These are phyloP conservation scores for Petrocephalus sullivani DNA, from an alignment of 2,797 vertebrate genomes.

Conservation along the genomic window DNA sequence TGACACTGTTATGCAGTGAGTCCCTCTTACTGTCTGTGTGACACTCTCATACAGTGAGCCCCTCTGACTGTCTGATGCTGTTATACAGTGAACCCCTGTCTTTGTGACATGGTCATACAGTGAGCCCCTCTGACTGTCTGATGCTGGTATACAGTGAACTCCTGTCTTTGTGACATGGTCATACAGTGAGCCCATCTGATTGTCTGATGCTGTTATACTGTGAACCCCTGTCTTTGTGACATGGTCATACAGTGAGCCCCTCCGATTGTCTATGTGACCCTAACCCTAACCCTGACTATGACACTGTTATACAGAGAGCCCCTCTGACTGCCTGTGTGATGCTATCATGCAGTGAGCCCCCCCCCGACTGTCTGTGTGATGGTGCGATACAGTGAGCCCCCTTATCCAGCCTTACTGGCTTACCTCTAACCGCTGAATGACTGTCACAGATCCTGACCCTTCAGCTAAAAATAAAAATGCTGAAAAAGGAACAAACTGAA, in stretches of 20 bases:
- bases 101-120: background rate
- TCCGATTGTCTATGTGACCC: background rate
- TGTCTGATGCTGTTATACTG: background rate
- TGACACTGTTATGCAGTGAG: background rate
- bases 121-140: background rate
- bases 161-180: background rate
- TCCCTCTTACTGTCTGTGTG: too few relatives aligned
- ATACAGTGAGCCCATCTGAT: background rate
- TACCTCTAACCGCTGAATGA: background rate
- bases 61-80: background rate
- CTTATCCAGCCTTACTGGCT: background rate
- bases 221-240: background rate
- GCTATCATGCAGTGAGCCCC: background rate
- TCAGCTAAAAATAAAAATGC: slow-evolving; percentile 36
- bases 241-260: background rate
- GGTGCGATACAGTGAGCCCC: background rate
- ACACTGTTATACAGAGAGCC: background rate
- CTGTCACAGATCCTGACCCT: background rate
- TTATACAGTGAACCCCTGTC: background rate
- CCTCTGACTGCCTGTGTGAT: too few relatives aligned
- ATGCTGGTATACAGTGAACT: background rate
- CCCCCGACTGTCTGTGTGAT: background rate
- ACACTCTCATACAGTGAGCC: too few relatives aligned
- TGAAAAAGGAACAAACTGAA: slow-evolving; percentile 46
- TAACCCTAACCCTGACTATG: too few relatives aligned